Evolutionary conservation across 2,113 vertebrate genomes (phyloP), one percentile per base, ranked within the genome.

Genomic region (Cacatua alba): DNA sequence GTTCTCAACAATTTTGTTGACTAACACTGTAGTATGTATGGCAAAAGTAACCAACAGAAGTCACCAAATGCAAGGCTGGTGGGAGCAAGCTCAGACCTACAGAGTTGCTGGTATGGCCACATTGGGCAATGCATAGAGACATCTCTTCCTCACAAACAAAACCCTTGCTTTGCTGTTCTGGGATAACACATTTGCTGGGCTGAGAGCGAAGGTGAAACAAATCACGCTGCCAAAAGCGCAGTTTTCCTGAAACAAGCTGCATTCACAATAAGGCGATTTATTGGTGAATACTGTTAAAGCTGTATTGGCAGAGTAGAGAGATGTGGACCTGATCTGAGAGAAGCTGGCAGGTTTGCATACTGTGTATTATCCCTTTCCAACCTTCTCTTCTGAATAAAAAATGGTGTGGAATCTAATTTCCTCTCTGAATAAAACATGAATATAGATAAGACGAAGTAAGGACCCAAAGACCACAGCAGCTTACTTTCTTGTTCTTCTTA

Each of bases 371-470:
- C 68, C 92, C 91, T 95, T 95, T 94, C 92, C 94, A 95, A 57
- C 76, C 93, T 93, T 92, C 70, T 94, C 95, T 95, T 95, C 88
- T 96, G 95, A 96, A 97, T 97, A 96, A 97, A 97, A 97, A 96
- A 96, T 95, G 92, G 85, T 68, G 86, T 65, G 77, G 93, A 93
- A 92, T 97, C 95, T 91, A 82, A 94, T 97, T 97, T 96, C 96
- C 92, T 94, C 68, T 81, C 80, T 97, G 93, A 97, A 97, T 97
- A 97, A 97, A 97, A 97, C 95, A 97, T 97, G 94, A 94, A 78
- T 72, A 94, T 93, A 94, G 95, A 97, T 97, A 97, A 95, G 93
- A 95, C 74, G 76, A 96, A 93, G 95, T 95, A 89, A 93, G 72
- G 90, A 93, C 92, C 91, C 80, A 29, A 85, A 92, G 95, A 97